Conservation (phyloP, 2,888 invertebrate genomes). For the Acleris sparsana region DNA sequence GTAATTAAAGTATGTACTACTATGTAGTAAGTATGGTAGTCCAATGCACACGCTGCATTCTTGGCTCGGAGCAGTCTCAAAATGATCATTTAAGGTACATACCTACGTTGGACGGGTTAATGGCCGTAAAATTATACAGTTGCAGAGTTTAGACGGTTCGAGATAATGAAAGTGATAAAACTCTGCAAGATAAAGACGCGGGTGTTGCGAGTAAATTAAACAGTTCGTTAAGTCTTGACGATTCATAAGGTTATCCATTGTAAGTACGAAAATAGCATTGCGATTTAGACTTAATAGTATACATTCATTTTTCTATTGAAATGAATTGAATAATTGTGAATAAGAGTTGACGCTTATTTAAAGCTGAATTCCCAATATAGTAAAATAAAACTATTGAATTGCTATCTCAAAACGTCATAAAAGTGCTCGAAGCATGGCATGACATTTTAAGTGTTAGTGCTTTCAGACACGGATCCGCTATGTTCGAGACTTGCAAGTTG, state of each 20-base stretch:
- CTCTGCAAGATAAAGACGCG: slow-evolving; percentile 25
- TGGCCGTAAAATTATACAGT: slow-evolving; percentile 54
- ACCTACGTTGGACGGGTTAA: slow-evolving; percentile 44
- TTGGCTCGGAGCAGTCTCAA: slow-evolving; percentile 24
- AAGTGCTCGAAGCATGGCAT: too few species aligned
- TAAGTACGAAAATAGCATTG: too few species aligned
- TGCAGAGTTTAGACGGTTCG: slow-evolving; percentile 36
- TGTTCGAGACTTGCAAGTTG: slow-evolving; percentile 42
- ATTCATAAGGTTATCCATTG: too few species aligned
- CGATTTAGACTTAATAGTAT: too few species aligned
- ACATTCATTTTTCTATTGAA: too few species aligned
- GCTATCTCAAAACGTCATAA: too few species aligned
- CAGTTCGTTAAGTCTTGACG: slow-evolving; percentile 12
- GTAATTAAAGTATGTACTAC: slow-evolving; percentile 1
- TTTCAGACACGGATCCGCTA: not conserved
- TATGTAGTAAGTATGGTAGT: slow-evolving; percentile 21
- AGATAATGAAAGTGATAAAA: slow-evolving; percentile 33
- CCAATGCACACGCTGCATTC: slow-evolving; percentile 21
- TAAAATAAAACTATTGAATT: too few species aligned
- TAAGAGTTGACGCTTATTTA: too few species aligned
- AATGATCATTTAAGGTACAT: slow-evolving; percentile 31
- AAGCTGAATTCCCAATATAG: too few species aligned
- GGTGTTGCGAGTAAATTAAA: slow-evolving; percentile 16
- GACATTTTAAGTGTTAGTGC: not conserved
- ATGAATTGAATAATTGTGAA: too few species aligned